Base-by-base conservation (phyloP, 2,113 vertebrate genomes). In the Acrocephalus kingi region DNA sequence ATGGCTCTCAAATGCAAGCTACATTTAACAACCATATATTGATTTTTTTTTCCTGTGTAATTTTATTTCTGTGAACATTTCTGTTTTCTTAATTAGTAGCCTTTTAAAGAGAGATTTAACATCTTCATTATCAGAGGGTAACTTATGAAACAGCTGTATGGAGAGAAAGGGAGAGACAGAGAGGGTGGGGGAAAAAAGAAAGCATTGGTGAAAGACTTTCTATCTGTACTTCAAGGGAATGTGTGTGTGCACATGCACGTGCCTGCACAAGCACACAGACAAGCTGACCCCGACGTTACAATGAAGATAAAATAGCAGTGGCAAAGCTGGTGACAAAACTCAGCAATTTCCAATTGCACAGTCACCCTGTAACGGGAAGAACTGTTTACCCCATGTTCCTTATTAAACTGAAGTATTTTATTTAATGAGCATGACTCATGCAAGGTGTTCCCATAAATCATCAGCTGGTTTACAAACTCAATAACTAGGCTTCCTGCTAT, bases 391-490 rank as follows among this genome's bases (percentile, higher is more conserved):
- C 98, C 97, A 91, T 97, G 98, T 98, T 98, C 98, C 98, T 98
- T 98, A 98, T 98, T 98, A 98, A 98, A 98, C 95, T 74, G 95
- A 98, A 98, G 98, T 98, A 98, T 98, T 99, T 98, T 98, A 98
- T 99, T 99, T 99, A 99, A 99, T 98, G 98, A 98, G 98, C 97
- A 96, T 98, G 98, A 99, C 98, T 98, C 99, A 99, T 97, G 97
- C 98, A 98, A 99, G 99, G 98, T 99, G 99, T 98, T 99, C 98
- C 98, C 98, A 99, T 99, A 99, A 99, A 99, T 99, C 99, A 99
- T 99, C 98, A 98, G 98, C 98, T 99, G 98, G 98, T 99, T 99
- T 99, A 99, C 98, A 99, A 99, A 99, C 98, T 99, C 98, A 99
- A 99, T 99, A 99, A 99, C 98, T 98, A 98, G 98, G 98, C 98